Percentiles rank a stretch among this genome's conserved stretches.
These are phyloP conservation scores for Cynaeus angustus DNA, from an alignment of 2,888 invertebrate genomes.

Conservation along the genomic window DNA sequence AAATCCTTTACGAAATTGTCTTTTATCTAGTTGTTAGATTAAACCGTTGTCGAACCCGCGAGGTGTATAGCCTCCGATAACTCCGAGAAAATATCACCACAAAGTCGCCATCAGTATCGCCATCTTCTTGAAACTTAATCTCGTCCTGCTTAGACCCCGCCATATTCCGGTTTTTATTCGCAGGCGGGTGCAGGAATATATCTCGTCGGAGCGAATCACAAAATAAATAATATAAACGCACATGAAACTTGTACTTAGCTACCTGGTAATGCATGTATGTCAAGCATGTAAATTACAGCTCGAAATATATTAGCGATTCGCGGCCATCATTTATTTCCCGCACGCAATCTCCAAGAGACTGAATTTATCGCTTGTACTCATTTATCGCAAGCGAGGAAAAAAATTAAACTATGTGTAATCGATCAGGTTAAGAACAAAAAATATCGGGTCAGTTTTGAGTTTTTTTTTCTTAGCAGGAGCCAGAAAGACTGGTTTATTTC, in stretches of 20 bases:
- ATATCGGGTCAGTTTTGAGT: conserved; percentile 62
- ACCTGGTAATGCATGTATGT: conserved; percentile 68
- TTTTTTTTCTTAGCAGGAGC: conserved; percentile 64
- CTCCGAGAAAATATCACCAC: conserved; percentile 12
- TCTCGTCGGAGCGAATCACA: conserved; percentile 58
- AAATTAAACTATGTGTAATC: conserved; percentile 55
- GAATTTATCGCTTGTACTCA: conserved; percentile 48
- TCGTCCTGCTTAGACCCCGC: neutral
- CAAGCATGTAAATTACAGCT: conserved; percentile 67
- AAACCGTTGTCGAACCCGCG: conserved; percentile 18
- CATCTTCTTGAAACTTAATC: conserved; percentile 40
- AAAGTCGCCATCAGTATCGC: conserved; percentile 20
- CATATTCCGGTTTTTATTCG: conserved; percentile 23
- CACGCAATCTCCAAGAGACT: conserved; percentile 64
- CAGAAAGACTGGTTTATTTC: conserved; percentile 69
- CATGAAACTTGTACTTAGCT: conserved; percentile 68
- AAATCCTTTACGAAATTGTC: no score
- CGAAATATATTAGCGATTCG: conserved; percentile 65
- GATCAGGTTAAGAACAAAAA: conserved; percentile 61
- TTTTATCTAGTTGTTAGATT: no score
- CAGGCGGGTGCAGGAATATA: conserved; percentile 22
- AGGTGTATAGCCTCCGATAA: conserved; percentile 15
- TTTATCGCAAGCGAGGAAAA: conserved; percentile 49
- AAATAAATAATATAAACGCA: conserved; percentile 65
- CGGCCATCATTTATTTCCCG: conserved; percentile 65